Percentiles rank a stretch among this genome's conserved stretches.
Evolutionary conservation across 2,113 vertebrate species (phyloP).

Genomic region (Zosterops hypoxanthus): DNA sequence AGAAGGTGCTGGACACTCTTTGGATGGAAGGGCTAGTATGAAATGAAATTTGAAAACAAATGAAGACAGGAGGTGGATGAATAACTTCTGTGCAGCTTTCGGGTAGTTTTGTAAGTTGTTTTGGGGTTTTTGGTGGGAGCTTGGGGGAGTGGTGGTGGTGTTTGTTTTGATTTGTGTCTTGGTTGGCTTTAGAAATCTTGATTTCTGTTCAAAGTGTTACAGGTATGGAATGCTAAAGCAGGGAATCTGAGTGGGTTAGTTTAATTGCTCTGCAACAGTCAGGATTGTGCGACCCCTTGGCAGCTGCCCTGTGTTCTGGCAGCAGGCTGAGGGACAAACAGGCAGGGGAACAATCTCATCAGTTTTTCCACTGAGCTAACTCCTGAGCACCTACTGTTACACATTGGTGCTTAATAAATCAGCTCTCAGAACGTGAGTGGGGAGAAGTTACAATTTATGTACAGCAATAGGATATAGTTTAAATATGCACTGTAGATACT

Average conservation of each 20-base stretch:
- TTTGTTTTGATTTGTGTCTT: background rate
- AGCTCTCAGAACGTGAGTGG: background rate
- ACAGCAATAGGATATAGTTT: background rate
- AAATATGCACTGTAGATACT: background rate
- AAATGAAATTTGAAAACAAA: background rate
- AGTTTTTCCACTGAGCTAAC: conserved; percentile 13
- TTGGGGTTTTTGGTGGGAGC: accelerated
- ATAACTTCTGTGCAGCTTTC: background rate
- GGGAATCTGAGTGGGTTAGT: background rate
- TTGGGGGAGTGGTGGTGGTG: background rate
- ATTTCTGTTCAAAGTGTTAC: background rate
- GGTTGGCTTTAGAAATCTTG: background rate
- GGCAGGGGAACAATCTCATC: background rate
- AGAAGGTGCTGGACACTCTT: background rate
- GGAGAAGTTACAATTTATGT: background rate
- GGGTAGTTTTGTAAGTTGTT: background rate
- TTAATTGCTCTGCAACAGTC: background rate
- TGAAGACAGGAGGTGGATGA: background rate
- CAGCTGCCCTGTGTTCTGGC: background rate
- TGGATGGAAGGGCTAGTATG: background rate
- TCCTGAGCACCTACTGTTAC: background rate
- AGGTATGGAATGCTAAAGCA: background rate
- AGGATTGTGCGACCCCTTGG: accelerated
- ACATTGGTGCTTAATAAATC: background rate
- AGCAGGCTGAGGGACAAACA: background rate